These are phyloP conservation scores for Pedetes capensis DNA, from an alignment of 2,113 vertebrate species.

Conservation along the genomic window DNA sequence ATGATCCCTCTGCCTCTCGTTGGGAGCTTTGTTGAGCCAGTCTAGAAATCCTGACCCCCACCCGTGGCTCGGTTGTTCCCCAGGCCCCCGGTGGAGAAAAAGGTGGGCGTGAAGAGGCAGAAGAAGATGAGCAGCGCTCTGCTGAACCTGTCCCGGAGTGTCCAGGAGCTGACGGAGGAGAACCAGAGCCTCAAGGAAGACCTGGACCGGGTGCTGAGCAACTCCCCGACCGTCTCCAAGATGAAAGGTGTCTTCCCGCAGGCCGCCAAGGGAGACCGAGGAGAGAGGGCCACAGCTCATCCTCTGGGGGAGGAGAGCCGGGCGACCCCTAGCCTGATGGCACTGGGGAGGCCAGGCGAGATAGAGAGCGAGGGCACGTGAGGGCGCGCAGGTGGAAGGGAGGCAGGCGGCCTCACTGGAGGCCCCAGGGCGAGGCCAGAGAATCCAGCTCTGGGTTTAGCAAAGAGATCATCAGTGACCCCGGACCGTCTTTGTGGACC, in stretches of 20 bases:
- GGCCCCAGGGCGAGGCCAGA: rapidly evolving
- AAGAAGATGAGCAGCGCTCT: slow-evolving; percentile 87
- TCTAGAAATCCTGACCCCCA: neutral
- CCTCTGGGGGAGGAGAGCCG: neutral
- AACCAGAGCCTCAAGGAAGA: slow-evolving; percentile 89
- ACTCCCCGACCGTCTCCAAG: slow-evolving; percentile 77
- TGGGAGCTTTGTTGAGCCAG: rapidly evolving
- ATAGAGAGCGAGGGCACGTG: no score
- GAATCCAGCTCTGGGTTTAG: neutral
- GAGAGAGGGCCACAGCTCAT: neutral
- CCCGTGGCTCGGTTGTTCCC: neutral
- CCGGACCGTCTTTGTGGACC: no score
- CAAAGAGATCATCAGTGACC: no score
- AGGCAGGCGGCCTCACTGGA: no score
- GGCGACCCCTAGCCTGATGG: neutral
- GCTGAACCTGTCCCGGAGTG: slow-evolving; percentile 86
- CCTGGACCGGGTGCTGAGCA: slow-evolving; percentile 82
- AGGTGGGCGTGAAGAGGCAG: slow-evolving; percentile 84
- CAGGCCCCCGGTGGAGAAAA: slow-evolving; percentile 83
- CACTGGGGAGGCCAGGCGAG: no score
- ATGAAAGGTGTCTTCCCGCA: slow-evolving; percentile 82
- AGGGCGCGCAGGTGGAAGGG: no score
- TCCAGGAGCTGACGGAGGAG: slow-evolving; percentile 90
- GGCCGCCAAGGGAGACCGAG: rapidly evolving
- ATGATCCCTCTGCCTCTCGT: rapidly evolving